These are phyloP conservation scores for Numenius phaeopus DNA, from an alignment of 2,797 vertebrate species.

Conservation along the genomic window DNA sequence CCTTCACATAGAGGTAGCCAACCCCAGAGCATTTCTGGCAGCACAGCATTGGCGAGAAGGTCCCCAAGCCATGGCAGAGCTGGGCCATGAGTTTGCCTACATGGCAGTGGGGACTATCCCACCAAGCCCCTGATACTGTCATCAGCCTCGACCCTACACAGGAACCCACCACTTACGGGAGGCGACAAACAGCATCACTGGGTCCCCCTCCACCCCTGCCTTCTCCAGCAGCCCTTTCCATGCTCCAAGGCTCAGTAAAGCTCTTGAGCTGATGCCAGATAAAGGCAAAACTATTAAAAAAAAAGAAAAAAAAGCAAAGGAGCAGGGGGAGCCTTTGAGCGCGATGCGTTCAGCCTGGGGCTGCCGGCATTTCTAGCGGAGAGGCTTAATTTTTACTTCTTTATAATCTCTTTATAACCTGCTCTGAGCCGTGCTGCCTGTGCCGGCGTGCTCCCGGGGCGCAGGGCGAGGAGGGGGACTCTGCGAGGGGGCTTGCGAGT, in stretches of 20 bases:
- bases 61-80: background rate
- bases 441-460: background rate
- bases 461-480: background rate
- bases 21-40: background rate
- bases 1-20: background rate
- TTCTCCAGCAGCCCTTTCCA: background rate
- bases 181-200: background rate
- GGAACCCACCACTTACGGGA: rapidly evolving
- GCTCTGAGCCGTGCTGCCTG: background rate
- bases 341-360: background rate
- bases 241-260: background rate
- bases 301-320: background rate
- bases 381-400: background rate
- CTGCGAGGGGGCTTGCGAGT: background rate
- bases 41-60: rapidly evolving
- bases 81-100: rapidly evolving
- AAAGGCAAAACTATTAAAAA: background rate
- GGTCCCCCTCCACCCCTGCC: background rate
- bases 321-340: background rate
- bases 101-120: background rate
- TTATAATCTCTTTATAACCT: slow-evolving; percentile 1
- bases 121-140: background rate
- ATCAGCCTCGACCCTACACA: background rate
- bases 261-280: slow-evolving; percentile 1
- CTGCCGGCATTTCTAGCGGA: background rate